Evolutionary conservation across 2,113 vertebrate genomes (phyloP).

Genomic region (Gallinago media): DNA sequence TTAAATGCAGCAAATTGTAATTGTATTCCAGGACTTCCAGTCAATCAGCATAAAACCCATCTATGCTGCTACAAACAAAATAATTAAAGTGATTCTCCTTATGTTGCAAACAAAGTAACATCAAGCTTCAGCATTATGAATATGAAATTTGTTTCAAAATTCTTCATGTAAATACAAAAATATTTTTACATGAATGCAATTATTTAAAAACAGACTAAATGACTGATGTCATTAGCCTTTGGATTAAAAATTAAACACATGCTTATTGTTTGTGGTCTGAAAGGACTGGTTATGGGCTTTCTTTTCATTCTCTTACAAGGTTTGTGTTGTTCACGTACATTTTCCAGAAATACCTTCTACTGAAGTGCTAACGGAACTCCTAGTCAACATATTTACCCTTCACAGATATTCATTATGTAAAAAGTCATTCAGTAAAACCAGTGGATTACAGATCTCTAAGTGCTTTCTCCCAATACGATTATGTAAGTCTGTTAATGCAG

Average conservation of each 20-base stretch:
- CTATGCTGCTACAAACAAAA: neutral
- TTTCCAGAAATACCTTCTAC: neutral
- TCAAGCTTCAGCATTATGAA: neutral
- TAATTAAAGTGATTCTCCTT: neutral
- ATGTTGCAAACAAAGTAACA: neutral
- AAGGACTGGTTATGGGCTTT: neutral
- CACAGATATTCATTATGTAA: slow-evolving; percentile 73
- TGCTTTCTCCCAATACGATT: slow-evolving; percentile 71
- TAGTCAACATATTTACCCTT: slow-evolving; percentile 65
- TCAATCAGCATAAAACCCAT: neutral
- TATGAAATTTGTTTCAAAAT: neutral
- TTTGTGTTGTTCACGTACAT: neutral
- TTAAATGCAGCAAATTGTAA: neutral
- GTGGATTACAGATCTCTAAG: slow-evolving; percentile 68
- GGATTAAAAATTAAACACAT: neutral
- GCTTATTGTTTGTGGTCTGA: neutral
- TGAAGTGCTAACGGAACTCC: slow-evolving; percentile 44
- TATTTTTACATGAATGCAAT: neutral
- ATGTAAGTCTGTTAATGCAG: slow-evolving; percentile 70
- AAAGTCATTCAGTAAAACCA: slow-evolving; percentile 70
- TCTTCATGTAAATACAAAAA: neutral
- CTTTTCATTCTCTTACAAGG: neutral
- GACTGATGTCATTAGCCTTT: neutral
- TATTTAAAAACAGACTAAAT: neutral
- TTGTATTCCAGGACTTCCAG: neutral